A percentile compares a stretch with the other conserved stretches of the same genome.
Evolutionary conservation across 1,140 invertebrate genomes (phyloP).

Genomic region (Ylistrum balloti): DNA sequence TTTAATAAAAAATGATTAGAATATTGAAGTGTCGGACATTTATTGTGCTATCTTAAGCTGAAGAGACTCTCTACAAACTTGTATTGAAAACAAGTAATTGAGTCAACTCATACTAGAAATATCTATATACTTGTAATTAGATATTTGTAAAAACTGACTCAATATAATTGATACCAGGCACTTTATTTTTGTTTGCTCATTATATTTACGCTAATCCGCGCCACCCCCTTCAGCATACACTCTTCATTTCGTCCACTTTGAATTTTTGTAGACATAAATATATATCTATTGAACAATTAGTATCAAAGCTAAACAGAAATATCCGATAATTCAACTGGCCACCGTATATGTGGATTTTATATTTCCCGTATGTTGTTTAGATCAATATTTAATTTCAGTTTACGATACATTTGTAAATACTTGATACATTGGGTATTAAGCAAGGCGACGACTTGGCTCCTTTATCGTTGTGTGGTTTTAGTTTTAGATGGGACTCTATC

Average conservation of each 20-base stretch:
- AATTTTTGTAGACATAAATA: background rate
- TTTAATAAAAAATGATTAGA: background rate
- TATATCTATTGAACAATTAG: background rate
- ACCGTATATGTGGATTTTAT: background rate
- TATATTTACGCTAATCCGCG: background rate
- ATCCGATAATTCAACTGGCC: background rate
- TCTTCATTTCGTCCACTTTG: background rate
- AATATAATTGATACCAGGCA: conserved; percentile 39
- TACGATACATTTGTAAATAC: conserved; percentile 40
- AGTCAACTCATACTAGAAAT: conserved; percentile 20
- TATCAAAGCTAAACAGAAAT: conserved; percentile 29
- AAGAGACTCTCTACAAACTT: background rate
- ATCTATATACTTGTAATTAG: conserved; percentile 40
- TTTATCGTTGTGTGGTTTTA: background rate
- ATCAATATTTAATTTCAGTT: conserved; percentile 40
- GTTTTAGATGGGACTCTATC: background rate
- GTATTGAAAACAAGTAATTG: conserved; percentile 21
- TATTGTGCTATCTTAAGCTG: background rate
- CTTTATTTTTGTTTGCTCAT: conserved; percentile 40
- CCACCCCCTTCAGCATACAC: background rate
- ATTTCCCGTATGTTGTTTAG: conserved; percentile 6
- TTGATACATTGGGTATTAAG: background rate
- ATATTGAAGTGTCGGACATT: background rate
- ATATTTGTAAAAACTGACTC: conserved; percentile 9
- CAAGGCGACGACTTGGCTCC: conserved; percentile 3